phyloP scores from a whole-genome alignment of 2,888 invertebrate genomes.

The Drosophila phalerata region DNA sequence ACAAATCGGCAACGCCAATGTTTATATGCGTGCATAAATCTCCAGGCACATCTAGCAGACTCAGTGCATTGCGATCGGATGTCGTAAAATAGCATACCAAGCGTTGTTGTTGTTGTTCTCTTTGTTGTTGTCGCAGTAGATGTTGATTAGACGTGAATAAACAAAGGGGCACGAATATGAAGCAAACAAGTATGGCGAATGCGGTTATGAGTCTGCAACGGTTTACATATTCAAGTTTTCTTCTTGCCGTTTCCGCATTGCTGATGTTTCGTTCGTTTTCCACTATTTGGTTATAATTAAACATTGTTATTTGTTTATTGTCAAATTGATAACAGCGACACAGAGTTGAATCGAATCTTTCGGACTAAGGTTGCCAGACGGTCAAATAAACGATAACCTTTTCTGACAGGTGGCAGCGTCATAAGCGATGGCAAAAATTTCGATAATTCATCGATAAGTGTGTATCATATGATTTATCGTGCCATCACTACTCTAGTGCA shows the following conservation, averaged over 20 bases:
- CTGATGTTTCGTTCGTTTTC: neutral
- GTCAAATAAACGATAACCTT: no score
- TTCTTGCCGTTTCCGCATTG: neutral
- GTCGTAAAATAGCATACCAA: constrained; percentile 56
- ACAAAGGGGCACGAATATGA: constrained; percentile 30
- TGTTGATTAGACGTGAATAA: constrained; percentile 10
- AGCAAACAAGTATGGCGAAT: constrained; percentile 11
- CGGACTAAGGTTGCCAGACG: no score
- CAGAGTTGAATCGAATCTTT: constrained; percentile 41
- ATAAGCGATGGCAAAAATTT: constrained; percentile 25
- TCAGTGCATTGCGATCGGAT: constrained; percentile 77
- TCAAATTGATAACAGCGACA: constrained; percentile 7
- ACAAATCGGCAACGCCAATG: constrained; percentile 90
- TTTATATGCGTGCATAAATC: constrained; percentile 94
- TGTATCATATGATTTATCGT: constrained; percentile 27
- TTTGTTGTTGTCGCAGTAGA: constrained; percentile 1
- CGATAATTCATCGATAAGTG: constrained; percentile 3
- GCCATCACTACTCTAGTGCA: constrained; percentile 27
- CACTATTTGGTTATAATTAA: constrained; percentile 25
- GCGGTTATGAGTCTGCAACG: constrained; percentile 17
- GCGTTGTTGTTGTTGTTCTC: constrained; percentile 35
- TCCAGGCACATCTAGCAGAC: constrained; percentile 88
- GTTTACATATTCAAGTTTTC: neutral
- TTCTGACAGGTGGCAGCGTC: no score
- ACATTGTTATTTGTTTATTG: constrained; percentile 35